Conservation (phyloP, 2,888 invertebrate species). For the Acanthosoma haemorrhoidale region DNA sequence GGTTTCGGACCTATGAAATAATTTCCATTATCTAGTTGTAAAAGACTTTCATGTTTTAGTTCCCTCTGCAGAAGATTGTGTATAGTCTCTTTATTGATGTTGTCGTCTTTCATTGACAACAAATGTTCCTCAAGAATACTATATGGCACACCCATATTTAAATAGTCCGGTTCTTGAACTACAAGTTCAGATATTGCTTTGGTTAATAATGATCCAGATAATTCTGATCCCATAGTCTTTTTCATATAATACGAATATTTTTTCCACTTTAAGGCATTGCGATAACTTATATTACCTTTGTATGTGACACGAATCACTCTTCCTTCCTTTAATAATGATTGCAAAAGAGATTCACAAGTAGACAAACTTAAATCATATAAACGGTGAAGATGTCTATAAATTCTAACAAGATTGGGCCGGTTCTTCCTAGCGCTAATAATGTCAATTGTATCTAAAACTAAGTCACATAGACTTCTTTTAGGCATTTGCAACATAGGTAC, state of each 20-base stretch:
- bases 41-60: slow-evolving; percentile 19
- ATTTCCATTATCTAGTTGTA: slow-evolving; percentile 23
- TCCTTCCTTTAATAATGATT: slow-evolving; percentile 24
- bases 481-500: slow-evolving; percentile 24
- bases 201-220: slow-evolving; percentile 50
- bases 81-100: slow-evolving; percentile 23
- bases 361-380: slow-evolving; percentile 26
- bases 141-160: slow-evolving; percentile 62
- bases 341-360: slow-evolving; percentile 17
- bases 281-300: slow-evolving; percentile 18
- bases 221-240: slow-evolving; percentile 22
- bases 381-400: slow-evolving; percentile 23
- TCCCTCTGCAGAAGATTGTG: slow-evolving; percentile 23
- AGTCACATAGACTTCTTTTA: slow-evolving; percentile 21
- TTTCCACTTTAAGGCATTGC: slow-evolving; percentile 28
- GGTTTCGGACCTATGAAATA: slow-evolving; percentile 22
- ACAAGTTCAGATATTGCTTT: slow-evolving; percentile 66
- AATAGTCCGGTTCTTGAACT: slow-evolving; percentile 64
- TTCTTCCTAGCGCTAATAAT: slow-evolving; percentile 25
- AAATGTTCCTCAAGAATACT: slow-evolving; percentile 21
- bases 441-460: slow-evolving; percentile 29
- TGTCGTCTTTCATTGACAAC: slow-evolving; percentile 16
- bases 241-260: slow-evolving; percentile 22
- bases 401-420: slow-evolving; percentile 23
- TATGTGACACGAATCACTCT: slow-evolving; percentile 24